Base-by-base conservation (phyloP, 35 echinoderm and acorn worm genomes). In the Heliocidaris erythrogramma region DNA sequence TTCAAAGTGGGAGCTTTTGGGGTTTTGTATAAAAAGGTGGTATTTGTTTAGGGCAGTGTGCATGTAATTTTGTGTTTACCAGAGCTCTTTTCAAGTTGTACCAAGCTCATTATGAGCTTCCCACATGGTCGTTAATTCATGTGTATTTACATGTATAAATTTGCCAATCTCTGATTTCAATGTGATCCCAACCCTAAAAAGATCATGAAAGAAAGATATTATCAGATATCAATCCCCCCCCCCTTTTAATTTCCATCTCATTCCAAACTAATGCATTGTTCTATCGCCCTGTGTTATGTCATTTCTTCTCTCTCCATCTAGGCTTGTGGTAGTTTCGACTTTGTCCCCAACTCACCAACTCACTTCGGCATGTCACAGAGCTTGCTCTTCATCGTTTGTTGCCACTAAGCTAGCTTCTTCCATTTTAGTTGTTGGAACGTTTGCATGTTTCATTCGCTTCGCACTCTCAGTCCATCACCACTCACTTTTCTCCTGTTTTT, bases 401-500 rank as follows among this genome's bases (percentile, higher is more conserved):
- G 65, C 65, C 21, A 5, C 21, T 78, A 1, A 27, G 27, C 65
- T 78, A 78, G 65, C 65, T 6, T 78, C 65, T 27, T 27, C 65
- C 65, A 78, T 78, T 27, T 78, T 78, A 78, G 65, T 78, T 78
- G 65, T 78, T n/a, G 65, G 65, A 78, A 78, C 65, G 27, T 78
- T 78, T 78, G 65, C 65, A 78, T 78, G 65, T 78, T 78, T 27
- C 65, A 78, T n/a, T 78, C 21, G 65, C 65, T 24, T 24, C 27
- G 65, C 65, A 78, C 65, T 78, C 13, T 89, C 47, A 14, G 31
- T 89, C 87, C 17, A 89, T 89, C 87, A 16, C 31, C 87, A 89
- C 87, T 89, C 87, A 89, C 87, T 89, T 89, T 89, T 47, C 3
- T 89, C 87, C 47, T 9, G 87, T 35, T 89, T 48, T 48, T 89